Conservation (phyloP, 1,140 invertebrate species). For the Pogonus chalceus region DNA sequence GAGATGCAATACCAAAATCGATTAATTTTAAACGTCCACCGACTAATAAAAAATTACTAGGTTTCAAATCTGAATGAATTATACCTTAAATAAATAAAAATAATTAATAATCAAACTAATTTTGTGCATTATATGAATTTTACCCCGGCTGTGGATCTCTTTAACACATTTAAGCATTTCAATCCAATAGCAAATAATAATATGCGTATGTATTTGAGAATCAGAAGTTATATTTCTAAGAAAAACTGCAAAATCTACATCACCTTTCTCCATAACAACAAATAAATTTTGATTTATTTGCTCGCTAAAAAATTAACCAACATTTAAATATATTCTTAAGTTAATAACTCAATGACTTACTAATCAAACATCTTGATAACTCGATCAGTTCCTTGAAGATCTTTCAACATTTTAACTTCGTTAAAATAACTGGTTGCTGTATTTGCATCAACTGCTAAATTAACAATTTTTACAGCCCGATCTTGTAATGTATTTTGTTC, state of each 20-base stretch:
- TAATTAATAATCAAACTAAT: background rate
- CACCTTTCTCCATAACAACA: constrained; percentile 88
- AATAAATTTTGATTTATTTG: constrained; percentile 54
- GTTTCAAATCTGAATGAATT: constrained; percentile 94
- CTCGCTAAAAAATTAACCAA: constrained; percentile 31
- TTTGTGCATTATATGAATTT: constrained; percentile 11
- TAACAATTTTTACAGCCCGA: constrained; percentile 40
- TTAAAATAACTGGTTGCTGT: constrained; percentile 75
- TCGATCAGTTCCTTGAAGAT: constrained; percentile 69
- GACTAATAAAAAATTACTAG: constrained; percentile 91
- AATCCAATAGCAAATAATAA: constrained; percentile 83
- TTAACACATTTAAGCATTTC: constrained; percentile 88
- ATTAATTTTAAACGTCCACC: constrained; percentile 85
- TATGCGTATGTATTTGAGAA: constrained; percentile 50
- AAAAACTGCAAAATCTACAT: constrained; percentile 74
- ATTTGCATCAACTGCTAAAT: constrained; percentile 59
- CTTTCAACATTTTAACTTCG: constrained; percentile 78
- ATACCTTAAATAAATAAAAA: constrained; percentile 53
- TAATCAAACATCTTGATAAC: constrained; percentile 83
- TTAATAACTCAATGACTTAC: constrained; percentile 50
- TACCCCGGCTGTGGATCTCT: constrained; percentile 83
- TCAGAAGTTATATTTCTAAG: constrained; percentile 51
- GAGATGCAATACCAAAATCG: constrained; percentile 96
- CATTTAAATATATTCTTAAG: constrained; percentile 12
- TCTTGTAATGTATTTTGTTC: constrained; percentile 16